Base-by-base conservation (phyloP, 1,140 invertebrate genomes). In the Nasonia giraulti region DNA sequence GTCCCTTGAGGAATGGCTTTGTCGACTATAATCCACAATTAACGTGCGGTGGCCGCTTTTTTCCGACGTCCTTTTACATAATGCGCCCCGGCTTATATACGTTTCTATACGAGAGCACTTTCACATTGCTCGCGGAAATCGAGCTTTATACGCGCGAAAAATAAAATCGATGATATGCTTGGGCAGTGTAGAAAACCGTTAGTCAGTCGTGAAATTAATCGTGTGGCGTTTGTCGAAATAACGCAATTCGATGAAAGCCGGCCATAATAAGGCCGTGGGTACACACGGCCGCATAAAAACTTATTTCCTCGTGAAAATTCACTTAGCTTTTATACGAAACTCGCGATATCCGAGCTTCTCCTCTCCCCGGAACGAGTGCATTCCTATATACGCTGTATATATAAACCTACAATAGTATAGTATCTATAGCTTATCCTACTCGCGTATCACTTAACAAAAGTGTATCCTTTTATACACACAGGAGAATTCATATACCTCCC, bases 301-400 rank as follows among this genome's bases (percentile, higher is more conserved):
- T 82, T 55, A 75, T 75, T 82, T 17, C 71, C 80, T 50, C 74
- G 27, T 82, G 75, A 82, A 76, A 66, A 82, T 75, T 82, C 33
- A 76, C 50, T 82, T 66, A 66, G 5, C 31, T 55, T 76, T 74
- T 66, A 82, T 66, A 27, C 27, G 73, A 76, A 62, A 50, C 17
- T 50, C 2, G 47, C 17, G 55, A 76, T 27, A 27, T 55, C 33
- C 33, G 50, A 76, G 50, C 74, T 17, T 44, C 20, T 20, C 68
- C 68, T 1, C 68, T 1, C 12, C 1, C 10, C 37, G 55, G 5
- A 77, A 69, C 82, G 75, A 76, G 62, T 77, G 37, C 50, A 62
- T 82, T 82, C 73, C 11, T 31, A 14, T 31, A 14, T 44, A 44
- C 10, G 4, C 40, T 44, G 10, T 44, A 44, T 40, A 40, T 40